Evolutionary conservation across 2,113 vertebrate genomes (phyloP).

Genomic region (Otolemur garnettii): DNA sequence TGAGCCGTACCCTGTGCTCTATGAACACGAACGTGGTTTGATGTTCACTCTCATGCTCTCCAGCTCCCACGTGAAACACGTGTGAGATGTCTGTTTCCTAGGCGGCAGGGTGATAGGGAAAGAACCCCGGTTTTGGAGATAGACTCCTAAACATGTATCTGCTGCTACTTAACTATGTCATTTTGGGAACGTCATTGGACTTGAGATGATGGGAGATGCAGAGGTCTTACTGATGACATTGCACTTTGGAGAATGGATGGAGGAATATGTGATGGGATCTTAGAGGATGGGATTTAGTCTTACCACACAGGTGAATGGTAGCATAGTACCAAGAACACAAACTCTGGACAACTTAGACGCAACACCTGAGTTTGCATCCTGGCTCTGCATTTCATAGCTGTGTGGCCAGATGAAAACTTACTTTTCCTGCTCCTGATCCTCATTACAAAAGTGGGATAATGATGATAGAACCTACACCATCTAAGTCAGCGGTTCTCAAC

Average conservation of each 20-base stretch:
- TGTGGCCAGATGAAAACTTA: not conserved
- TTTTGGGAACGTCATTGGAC: not conserved
- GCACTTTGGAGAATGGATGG: not conserved
- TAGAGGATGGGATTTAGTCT: not conserved
- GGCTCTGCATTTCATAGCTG: not conserved
- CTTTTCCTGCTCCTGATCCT: not conserved
- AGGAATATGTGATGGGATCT: too few relatives aligned
- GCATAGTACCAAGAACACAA: fast-evolving
- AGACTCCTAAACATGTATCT: not conserved
- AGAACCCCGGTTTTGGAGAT: not conserved
- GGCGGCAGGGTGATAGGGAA: not conserved
- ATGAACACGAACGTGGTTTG: not conserved
- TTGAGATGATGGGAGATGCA: not conserved
- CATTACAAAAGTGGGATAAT: not conserved
- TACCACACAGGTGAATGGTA: not conserved
- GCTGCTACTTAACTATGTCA: not conserved
- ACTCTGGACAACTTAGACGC: too few relatives aligned
- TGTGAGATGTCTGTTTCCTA: not conserved
- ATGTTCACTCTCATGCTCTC: not conserved
- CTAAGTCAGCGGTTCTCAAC: not conserved
- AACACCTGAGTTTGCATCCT: not conserved
- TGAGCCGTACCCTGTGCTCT: not conserved
- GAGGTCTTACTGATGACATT: not conserved
- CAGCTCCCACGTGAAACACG: fast-evolving
- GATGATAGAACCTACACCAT: fast-evolving